Evolutionary conservation across 2,113 vertebrate genomes (phyloP).

Genomic region (Campylomormyrus tamandua): DNA sequence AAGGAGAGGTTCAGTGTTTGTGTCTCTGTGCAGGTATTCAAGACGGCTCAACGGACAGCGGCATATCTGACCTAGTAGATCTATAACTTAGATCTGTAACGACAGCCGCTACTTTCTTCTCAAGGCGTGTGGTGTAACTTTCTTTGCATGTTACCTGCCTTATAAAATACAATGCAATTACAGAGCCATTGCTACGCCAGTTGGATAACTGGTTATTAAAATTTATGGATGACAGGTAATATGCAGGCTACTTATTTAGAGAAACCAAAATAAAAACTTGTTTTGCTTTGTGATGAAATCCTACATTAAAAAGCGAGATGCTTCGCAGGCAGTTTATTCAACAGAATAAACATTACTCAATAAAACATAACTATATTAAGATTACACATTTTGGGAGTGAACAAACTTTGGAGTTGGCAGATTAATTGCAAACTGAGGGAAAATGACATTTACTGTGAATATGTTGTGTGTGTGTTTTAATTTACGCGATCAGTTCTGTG

Average conservation of each 20-base stretch:
- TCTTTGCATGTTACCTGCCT: not conserved
- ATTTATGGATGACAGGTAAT: not conserved
- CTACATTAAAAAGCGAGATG: not conserved
- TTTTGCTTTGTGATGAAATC: not conserved
- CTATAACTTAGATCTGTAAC: not conserved
- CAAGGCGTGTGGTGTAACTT: not conserved
- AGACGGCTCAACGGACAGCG: not conserved
- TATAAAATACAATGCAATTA: not conserved
- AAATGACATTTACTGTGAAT: not conserved
- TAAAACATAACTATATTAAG: not conserved
- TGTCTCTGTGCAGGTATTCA: not conserved
- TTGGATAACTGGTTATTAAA: not conserved
- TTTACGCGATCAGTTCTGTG: constrained; percentile 23
- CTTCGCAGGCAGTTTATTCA: not conserved
- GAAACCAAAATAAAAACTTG: not conserved
- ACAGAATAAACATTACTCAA: not conserved
- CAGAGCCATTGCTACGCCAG: not conserved
- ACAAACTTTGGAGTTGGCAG: not conserved
- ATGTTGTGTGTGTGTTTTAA: constrained; percentile 6
- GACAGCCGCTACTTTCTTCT: not conserved
- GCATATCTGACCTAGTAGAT: not conserved
- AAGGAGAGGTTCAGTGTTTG: not conserved
- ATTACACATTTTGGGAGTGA: not conserved
- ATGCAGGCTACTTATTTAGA: not conserved
- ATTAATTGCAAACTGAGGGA: not conserved